A percentile compares a stretch with the other conserved stretches of the same genome.
phyloP scores from a whole-genome alignment of 1,140 invertebrate genomes.

The Gryllus bimaculatus region DNA sequence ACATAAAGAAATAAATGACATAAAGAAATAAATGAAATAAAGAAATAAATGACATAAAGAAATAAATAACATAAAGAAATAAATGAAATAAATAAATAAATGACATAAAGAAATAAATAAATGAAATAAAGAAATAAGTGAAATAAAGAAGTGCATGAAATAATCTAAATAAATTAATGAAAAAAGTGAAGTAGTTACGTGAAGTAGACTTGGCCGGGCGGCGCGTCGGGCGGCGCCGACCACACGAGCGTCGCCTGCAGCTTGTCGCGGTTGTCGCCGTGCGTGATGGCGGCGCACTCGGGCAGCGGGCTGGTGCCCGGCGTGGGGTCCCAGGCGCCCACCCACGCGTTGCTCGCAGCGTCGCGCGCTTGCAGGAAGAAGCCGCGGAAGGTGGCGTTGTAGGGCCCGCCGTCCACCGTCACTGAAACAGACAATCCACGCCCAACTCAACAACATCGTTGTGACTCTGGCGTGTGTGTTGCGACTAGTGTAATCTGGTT shows the following conservation, averaged over 20 bases:
- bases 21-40: too few species aligned
- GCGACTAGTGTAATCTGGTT: too few species aligned
- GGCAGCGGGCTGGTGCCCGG: slow-evolving; percentile 61
- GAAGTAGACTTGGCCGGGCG: slow-evolving; percentile 58
- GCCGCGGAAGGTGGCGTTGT: slow-evolving; percentile 48
- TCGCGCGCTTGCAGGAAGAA: slow-evolving; percentile 74
- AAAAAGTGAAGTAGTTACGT: slow-evolving; percentile 51
- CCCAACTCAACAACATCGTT: too few species aligned
- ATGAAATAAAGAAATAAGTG: too few species aligned
- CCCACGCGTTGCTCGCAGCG: slow-evolving; percentile 53
- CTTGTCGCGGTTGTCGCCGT: slow-evolving; percentile 66
- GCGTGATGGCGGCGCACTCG: slow-evolving; percentile 69
- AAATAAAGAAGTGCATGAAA: too few species aligned
- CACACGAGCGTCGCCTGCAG: slow-evolving; percentile 59
- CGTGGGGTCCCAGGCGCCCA: slow-evolving; percentile 58
- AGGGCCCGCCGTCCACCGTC: slow-evolving; percentile 29
- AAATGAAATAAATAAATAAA: too few species aligned
- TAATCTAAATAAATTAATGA: too few species aligned
- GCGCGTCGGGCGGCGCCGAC: slow-evolving; percentile 53
- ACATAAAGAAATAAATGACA: too few species aligned
- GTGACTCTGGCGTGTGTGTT: too few species aligned
- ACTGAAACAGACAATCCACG: background rate
- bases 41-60: too few species aligned
- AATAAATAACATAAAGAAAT: too few species aligned
- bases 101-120: too few species aligned